Evolutionary conservation across 2,888 invertebrate species (phyloP).

Genomic region (Empis stercorea): DNA sequence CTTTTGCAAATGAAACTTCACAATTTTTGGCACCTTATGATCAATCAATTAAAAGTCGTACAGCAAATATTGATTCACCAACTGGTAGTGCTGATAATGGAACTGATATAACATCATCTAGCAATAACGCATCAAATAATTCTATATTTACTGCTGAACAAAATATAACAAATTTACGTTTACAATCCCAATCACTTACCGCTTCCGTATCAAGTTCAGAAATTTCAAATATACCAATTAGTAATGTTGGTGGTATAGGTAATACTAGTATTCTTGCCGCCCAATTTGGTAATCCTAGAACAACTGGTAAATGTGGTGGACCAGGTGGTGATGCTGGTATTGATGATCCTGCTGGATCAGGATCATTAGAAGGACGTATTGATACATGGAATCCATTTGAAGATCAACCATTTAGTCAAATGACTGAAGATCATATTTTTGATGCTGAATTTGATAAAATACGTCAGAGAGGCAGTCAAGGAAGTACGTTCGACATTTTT

Average conservation of each 20-base stretch:
- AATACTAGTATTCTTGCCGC: no score
- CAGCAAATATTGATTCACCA: conserved; percentile 20
- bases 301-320: no score
- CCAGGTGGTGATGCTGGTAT: conserved; percentile 4
- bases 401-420: conserved; percentile 57
- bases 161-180: neutral
- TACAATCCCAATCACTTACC: conserved; percentile 18
- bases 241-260: conserved; percentile 3
- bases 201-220: conserved; percentile 31
- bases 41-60: conserved; percentile 46
- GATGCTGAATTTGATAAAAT: conserved; percentile 75
- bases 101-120: conserved; percentile 16
- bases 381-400: conserved; percentile 80
- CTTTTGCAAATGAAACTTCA: conserved; percentile 58
- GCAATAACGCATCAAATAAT: conserved; percentile 21
- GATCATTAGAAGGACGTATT: conserved; percentile 26
- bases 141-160: conserved; percentile 2
- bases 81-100: conserved; percentile 11
- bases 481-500: conserved; percentile 59
- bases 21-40: conserved; percentile 63
- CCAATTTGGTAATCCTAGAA: no score
- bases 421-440: conserved; percentile 69
- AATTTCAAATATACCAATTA: conserved; percentile 22
- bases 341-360: conserved; percentile 9
- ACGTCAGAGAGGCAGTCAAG: conserved; percentile 57